Conservation (phyloP, 2,888 invertebrate genomes). For the Suillia variegata region DNA sequence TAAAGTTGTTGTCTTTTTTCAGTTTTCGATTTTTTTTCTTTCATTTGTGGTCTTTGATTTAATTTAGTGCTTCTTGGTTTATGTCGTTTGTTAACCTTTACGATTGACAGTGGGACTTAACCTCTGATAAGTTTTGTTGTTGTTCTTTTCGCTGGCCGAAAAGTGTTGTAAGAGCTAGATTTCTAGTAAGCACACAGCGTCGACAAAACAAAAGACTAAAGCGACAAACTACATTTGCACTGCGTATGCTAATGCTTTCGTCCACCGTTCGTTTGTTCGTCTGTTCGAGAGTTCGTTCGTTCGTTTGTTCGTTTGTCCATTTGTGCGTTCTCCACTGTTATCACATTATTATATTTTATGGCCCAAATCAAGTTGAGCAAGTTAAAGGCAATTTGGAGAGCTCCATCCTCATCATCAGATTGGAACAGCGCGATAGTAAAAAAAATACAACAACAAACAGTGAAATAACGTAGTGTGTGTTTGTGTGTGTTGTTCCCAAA, state of each 20-base stretch:
- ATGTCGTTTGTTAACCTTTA: neutral
- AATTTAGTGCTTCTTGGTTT: slow-evolving; percentile 41
- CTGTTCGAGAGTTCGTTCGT: neutral
- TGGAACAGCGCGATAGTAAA: neutral
- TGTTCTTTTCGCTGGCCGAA: too few species aligned
- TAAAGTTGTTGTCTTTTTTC: too few species aligned
- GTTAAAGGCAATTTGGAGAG: slow-evolving; percentile 11
- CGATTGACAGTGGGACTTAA: too few species aligned
- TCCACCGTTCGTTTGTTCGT: neutral
- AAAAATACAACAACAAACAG: neutral
- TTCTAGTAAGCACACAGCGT: too few species aligned
- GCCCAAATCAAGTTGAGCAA: slow-evolving; percentile 16
- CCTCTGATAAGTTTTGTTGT: too few species aligned
- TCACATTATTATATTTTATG: slow-evolving; percentile 19
- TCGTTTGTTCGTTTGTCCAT: neutral
- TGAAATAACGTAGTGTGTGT: neutral
- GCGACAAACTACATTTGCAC: slow-evolving; percentile 17
- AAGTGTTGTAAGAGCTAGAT: too few species aligned
- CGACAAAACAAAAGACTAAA: slow-evolving; percentile 39
- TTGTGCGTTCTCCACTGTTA: slow-evolving; percentile 16
- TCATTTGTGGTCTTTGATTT: neutral
- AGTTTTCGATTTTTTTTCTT: neutral
- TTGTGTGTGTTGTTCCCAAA: slow-evolving; percentile 1
- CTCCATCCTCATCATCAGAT: slow-evolving; percentile 2
- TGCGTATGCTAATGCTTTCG: neutral